phyloP scores from a whole-genome alignment of 2,888 invertebrate species.

The Erebia epiphron region DNA sequence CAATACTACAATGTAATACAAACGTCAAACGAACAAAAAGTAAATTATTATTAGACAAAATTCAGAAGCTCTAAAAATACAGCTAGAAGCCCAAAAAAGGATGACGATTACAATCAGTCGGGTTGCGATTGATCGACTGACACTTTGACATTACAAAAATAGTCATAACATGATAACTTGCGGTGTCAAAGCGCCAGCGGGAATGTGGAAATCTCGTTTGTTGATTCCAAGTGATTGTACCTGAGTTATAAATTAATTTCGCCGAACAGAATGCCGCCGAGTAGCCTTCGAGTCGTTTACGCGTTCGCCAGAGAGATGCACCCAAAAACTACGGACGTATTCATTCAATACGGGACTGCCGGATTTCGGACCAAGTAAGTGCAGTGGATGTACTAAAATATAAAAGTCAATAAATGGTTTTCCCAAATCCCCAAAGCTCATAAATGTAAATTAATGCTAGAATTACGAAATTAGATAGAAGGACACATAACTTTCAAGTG shows the following conservation, averaged over 20 bases:
- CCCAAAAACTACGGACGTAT: conserved; percentile 85
- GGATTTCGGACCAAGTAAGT: conserved; percentile 92
- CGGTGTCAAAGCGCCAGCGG: conserved; percentile 54
- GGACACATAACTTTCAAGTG: conserved; percentile 9
- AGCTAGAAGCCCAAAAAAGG: not conserved
- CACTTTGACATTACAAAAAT: conserved; percentile 40
- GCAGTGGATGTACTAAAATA: conserved; percentile 44
- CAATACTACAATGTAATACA: not conserved
- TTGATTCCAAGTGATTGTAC: conserved; percentile 78
- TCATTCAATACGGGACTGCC: conserved; percentile 92
- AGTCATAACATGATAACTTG: conserved; percentile 36
- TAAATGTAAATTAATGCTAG: not conserved
- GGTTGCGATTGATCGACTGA: conserved; percentile 27
- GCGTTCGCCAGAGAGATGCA: conserved; percentile 91
- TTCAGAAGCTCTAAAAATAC: conserved; percentile 3
- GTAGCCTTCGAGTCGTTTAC: conserved; percentile 86
- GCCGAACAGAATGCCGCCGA: conserved; percentile 77
- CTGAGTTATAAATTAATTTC: conserved; percentile 74
- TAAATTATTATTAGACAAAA: conserved; percentile 27
- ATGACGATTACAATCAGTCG: conserved; percentile 13
- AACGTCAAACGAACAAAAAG: conserved; percentile 8
- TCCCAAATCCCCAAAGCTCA: conserved; percentile 8
- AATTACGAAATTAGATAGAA: conserved; percentile 10
- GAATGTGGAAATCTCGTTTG: conserved; percentile 78
- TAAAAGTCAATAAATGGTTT: conserved; percentile 36